phyloP scores from a whole-genome alignment of 1,140 invertebrate species.

The Argopecten irradians region DNA sequence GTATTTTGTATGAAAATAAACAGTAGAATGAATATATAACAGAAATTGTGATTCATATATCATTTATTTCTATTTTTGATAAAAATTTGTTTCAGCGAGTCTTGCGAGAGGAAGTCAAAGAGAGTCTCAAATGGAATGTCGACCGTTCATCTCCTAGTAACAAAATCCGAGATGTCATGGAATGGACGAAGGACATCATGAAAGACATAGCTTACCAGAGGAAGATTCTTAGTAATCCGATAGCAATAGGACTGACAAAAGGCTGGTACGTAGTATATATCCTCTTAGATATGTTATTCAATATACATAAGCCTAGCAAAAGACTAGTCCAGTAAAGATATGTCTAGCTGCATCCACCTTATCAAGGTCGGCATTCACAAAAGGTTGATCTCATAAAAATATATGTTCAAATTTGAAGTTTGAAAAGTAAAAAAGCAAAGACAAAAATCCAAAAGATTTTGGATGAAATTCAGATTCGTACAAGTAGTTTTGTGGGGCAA shows the following conservation, averaged over 20 bases:
- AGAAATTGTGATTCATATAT: neutral
- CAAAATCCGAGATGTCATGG: conserved; percentile 77
- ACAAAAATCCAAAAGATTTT: no score
- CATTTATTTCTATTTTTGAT: no score
- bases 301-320: no score
- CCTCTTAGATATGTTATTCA: no score
- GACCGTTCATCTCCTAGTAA: conserved; percentile 77
- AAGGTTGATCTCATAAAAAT: no score
- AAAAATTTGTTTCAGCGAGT: conserved; percentile 72
- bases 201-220: conserved; percentile 76
- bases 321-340: no score
- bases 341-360: no score
- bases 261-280: conserved; percentile 64
- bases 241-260: conserved; percentile 72
- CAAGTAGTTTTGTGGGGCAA: no score
- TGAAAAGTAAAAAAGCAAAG: no score
- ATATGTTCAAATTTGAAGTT: no score
- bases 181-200: conserved; percentile 77
- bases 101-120: conserved; percentile 76
- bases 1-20: neutral
- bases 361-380: no score
- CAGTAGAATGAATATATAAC: neutral
- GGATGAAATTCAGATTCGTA: no score
- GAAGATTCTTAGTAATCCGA: conserved; percentile 70
- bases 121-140: conserved; percentile 76